Evolutionary conservation across 2,797 vertebrate genomes (phyloP), one percentile per base, ranked within the genome.

Genomic region (Cryptoprocta ferox): DNA sequence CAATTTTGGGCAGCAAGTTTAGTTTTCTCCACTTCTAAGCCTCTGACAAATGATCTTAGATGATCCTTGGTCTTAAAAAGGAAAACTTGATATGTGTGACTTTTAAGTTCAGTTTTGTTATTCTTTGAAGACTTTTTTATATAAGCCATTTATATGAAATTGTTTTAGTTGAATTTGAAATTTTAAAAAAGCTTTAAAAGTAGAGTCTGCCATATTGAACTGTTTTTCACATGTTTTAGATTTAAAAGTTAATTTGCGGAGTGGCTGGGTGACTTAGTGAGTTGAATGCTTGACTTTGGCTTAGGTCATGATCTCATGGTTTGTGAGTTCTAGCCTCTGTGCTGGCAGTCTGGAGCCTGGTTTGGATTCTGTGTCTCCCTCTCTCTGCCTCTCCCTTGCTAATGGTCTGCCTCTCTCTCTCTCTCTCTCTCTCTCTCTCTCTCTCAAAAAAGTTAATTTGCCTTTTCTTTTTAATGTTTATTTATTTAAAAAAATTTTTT

Each of bases 1-100:
- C 97, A 82, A 88, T 92, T 96, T 97, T 83, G 80, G 96, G 81
- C 96, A 96, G 96, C 96, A 97, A 91, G 87, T 97, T 97, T 94
- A 82, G 92, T 97, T 97, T 97, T 97, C 95, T 87, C 82, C 96
- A 96, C 97, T 97, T 97, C 95, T 96, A 88, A 95, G 88, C 18
- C 75, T 83, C 70, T 97, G 96, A 97, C 84, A 95, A 93, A 96
- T 68, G 84, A 95, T 96, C 35, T 65, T 92, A 73, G 89, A 87
- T 91, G 71, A 91, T 73, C 81, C 92, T 88, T 94, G 83, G 78
- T 95, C 56, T 96, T 95, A 92, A 97, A 91, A 94, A 88, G 89
- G 86, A 82, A 94, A 42, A 86, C 66, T 76, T 94, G 75, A 11
- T 90, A 26, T 86, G 68, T 85, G 61, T 30, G 30, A 94, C 50